Base-by-base conservation (phyloP, 2,888 invertebrate species). In the Catotricha subobsoleta region DNA sequence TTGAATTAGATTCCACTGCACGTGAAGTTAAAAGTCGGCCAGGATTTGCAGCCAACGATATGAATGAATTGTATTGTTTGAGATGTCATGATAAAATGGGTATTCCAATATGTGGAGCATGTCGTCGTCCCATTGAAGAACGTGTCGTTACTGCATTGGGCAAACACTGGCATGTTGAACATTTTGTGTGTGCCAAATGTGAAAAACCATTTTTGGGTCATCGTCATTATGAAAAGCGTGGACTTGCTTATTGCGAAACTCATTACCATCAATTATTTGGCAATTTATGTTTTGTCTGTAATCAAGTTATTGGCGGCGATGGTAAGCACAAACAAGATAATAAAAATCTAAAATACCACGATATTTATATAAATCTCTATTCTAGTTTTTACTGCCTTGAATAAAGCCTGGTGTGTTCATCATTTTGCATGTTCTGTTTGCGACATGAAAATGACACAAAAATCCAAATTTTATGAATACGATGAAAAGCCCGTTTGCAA, bases 11-110 rank as follows among this genome's bases (percentile, higher is more conserved):
- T 60, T 80, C 87, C 43, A 92, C 92, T 52, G 97, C 97, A 3
- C 68, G 98, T 44, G 97, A 98, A 67, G 92, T 98, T 42, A 81
- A 87, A 57, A 80, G 87, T 52, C 72, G 88, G 41, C 82, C 88
- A 2, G 90, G 90, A 8, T 82, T 82, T 58, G 82, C 88, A 29
- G 82, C 82, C 43, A 88, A 88, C 56, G 88, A 90, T 59, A 80
- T 87, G 74, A 88, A 90, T 58, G 95, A 97, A 55, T 66, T 99
- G 42, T 98, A 95, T 64, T 98, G 98, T 58, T 71, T 98, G 48
- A 77, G 97, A 41, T 98, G 97, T 58, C 95, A 97, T 58, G 97
- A 97, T 64, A 95, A 97, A 68, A 97, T 98, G 95, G 97, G 97
- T 21, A 94, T 99, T 48, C 97, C 98, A n/a, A 98, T 99, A 51